A percentile compares a stretch with the other conserved stretches of the same genome.
Conservation (phyloP, 2,113 vertebrate genomes). For the Microtus oregoni region DNA sequence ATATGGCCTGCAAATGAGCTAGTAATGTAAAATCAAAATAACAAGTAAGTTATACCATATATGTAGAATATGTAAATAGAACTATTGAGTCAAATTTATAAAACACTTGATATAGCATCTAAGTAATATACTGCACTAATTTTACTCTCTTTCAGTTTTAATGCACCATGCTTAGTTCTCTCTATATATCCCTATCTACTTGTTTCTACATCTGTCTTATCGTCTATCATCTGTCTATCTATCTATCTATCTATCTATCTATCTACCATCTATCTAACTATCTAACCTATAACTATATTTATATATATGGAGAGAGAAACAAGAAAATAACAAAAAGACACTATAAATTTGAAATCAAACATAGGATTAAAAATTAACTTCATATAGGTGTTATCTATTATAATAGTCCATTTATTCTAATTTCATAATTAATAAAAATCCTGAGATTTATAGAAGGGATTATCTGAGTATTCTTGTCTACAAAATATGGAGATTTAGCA, state of each 20-base stretch:
- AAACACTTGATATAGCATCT: not conserved
- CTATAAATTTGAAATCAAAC: conserved; percentile 43
- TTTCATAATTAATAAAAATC: conserved; percentile 48
- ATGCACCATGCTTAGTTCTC: not conserved
- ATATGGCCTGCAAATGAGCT: not conserved
- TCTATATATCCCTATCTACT: not conserved
- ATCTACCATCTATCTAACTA: not conserved
- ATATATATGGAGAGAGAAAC: not conserved
- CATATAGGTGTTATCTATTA: not conserved
- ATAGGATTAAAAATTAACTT: conserved; percentile 7
- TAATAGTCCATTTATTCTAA: not conserved
- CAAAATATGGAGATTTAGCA: conserved; percentile 59
- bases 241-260: not conserved
- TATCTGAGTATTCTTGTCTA: conserved; percentile 7
- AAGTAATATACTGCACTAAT: not conserved
- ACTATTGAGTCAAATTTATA: conserved; percentile 15
- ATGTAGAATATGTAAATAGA: not conserved
- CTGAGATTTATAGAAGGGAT: conserved; percentile 28
- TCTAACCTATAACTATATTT: not conserved
- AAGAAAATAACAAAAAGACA: not conserved
- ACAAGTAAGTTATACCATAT: not conserved
- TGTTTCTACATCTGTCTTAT: not conserved
- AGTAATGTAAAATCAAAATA: not conserved
- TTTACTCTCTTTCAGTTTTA: not conserved
- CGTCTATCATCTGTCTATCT: not conserved